These are phyloP conservation scores for Heliconius congener DNA, from an alignment of 1,140 invertebrate genomes.

Conservation along the genomic window DNA sequence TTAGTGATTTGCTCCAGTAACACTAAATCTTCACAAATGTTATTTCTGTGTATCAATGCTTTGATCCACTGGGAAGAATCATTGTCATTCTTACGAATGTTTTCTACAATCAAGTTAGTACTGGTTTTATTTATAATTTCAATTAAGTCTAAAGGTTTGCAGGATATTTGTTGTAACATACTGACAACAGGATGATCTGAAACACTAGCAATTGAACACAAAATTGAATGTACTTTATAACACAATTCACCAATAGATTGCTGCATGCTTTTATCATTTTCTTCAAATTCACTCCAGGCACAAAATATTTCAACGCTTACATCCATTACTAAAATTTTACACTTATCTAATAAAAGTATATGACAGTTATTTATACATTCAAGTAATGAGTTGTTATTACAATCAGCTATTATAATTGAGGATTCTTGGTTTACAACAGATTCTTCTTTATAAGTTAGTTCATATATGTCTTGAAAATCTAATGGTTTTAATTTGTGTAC, in stretches of 20 bases:
- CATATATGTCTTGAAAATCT: constrained; percentile 51
- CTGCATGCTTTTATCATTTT: constrained; percentile 63
- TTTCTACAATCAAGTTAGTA: constrained; percentile 51
- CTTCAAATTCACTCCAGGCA: constrained; percentile 74
- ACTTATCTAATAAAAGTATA: constrained; percentile 54
- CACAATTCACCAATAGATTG: constrained; percentile 62
- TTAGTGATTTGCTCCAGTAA: constrained; percentile 45
- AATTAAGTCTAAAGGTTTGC: constrained; percentile 56
- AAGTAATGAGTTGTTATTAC: constrained; percentile 44
- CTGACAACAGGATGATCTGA: constrained; percentile 59
- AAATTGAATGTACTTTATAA: constrained; percentile 52
- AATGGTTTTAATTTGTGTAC: constrained; percentile 43
- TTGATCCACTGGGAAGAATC: constrained; percentile 57
- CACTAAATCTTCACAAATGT: constrained; percentile 50
- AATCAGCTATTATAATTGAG: constrained; percentile 42
- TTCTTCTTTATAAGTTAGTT: constrained; percentile 54
- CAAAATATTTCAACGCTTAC: constrained; percentile 73
- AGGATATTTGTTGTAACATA: constrained; percentile 70
- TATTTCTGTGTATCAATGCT: constrained; percentile 57
- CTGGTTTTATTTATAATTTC: constrained; percentile 62
- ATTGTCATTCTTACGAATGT: constrained; percentile 50
- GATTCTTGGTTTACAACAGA: constrained; percentile 34
- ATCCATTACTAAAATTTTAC: constrained; percentile 61
- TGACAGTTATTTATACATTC: constrained; percentile 58
- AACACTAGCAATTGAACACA: constrained; percentile 42